Conservation (phyloP, 2,888 invertebrate genomes). For the Gortyna flavago region DNA sequence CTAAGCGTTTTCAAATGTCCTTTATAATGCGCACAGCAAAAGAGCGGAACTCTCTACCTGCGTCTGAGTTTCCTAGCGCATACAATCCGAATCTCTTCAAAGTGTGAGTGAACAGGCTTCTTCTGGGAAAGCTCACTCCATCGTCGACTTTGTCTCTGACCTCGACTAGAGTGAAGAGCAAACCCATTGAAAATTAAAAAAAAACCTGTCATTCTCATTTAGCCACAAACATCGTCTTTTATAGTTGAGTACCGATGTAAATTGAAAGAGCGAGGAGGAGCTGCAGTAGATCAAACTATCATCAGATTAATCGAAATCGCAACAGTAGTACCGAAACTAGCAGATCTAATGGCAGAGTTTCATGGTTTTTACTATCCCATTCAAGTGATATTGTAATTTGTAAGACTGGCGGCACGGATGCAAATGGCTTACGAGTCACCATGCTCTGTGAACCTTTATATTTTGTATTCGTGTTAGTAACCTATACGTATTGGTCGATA, state of each 20-base stretch:
- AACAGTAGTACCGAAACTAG: neutral
- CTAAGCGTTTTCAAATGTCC: too few species aligned
- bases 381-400: constrained; percentile 24
- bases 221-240: neutral
- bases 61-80: too few species aligned
- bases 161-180: too few species aligned
- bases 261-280: neutral
- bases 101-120: too few species aligned
- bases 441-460: neutral
- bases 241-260: neutral
- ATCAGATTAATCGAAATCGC: neutral
- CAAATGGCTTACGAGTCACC: neutral
- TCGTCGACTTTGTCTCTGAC: too few species aligned
- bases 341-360: neutral
- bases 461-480: neutral
- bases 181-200: too few species aligned
- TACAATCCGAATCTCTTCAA: too few species aligned
- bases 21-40: too few species aligned
- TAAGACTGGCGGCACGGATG: constrained; percentile 7
- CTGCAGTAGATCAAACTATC: neutral
- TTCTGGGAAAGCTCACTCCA: too few species aligned
- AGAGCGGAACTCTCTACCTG: too few species aligned
- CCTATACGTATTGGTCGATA: neutral
- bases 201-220: neutral
- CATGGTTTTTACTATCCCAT: constrained; percentile 1